Evolutionary conservation across 2,113 vertebrate species (phyloP).

Genomic region (Tenebrosternarchus preto): DNA sequence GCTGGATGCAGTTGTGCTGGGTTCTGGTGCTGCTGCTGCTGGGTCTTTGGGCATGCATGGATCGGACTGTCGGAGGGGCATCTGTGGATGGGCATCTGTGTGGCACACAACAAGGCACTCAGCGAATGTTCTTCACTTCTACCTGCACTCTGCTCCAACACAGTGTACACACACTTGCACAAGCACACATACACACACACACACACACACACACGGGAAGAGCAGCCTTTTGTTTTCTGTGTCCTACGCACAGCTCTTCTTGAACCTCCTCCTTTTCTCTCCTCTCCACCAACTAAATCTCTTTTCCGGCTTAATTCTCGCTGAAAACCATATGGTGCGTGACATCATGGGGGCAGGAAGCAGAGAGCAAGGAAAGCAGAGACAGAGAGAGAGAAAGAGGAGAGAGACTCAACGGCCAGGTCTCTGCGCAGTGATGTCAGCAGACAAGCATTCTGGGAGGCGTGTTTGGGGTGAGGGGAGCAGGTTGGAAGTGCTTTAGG

Average conservation of each 20-base stretch:
- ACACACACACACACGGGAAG: constrained; percentile 60
- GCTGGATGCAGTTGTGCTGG: no score
- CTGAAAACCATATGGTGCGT: constrained; percentile 83
- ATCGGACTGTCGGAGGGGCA: constrained; percentile 14
- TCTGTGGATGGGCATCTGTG: constrained; percentile 60
- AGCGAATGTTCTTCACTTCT: constrained; percentile 67
- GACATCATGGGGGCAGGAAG: constrained; percentile 82
- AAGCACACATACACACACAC: constrained; percentile 49
- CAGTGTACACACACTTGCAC: constrained; percentile 26
- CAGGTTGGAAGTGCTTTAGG: constrained; percentile 69
- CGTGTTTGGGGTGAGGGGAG: constrained; percentile 58
- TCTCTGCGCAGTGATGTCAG: constrained; percentile 76
- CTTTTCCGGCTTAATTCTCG: constrained; percentile 77
- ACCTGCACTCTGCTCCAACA: constrained; percentile 52
- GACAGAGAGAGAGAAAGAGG: constrained; percentile 59
- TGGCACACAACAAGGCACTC: constrained; percentile 71
- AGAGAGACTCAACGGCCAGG: constrained; percentile 71
- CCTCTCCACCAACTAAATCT: constrained; percentile 73
- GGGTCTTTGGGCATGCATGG: constrained; percentile 25
- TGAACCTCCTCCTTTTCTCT: constrained; percentile 65
- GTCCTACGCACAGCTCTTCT: constrained; percentile 59
- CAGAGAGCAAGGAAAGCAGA: constrained; percentile 70
- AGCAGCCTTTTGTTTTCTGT: constrained; percentile 71
- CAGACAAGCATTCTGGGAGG: constrained; percentile 76
- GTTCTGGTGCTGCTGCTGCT: neutral